Evolutionary conservation across 1,140 invertebrate genomes (phyloP), one percentile per base, ranked within the genome.

Genomic region (Drosophila grimshawi): DNA sequence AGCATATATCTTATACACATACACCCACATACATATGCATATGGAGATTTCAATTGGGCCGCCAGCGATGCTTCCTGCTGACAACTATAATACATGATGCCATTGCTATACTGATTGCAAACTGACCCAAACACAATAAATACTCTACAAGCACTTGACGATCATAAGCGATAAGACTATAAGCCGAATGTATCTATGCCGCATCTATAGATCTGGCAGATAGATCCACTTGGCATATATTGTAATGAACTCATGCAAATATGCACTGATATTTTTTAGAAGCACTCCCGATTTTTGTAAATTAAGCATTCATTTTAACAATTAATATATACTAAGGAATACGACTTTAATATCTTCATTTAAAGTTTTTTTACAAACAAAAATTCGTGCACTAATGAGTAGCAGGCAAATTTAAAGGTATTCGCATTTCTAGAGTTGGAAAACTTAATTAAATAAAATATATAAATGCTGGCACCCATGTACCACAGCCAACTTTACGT

Each of bases 1-100:
- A 57, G 35, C 71, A 69, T 56, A 69, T 43, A 37, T 60, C 62
- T 55, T 55, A 46, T 27, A 46, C 35, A 10, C 30, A 11, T 4
- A 63, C 57, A 69, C 7, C 32, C 27, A 48, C 7, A 27, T 11
- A 7, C 5, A 35, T 53, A 37, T 4, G 37, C 2, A 41, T 71
- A 59, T 71, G 62, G n/a, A 48, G 51, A 65, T 71, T 65, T 59
- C 69, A 66, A 66, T 71, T 71, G 62, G 46, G 68, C 68, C 53
- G 62, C 61, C 62, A 70, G 67, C 67, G 41, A 41, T 33, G 67
- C 30, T 35, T 30, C 67, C 41, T 56, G 67, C 67, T 70, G 67
- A 70, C 67, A 70, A 65, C 68, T 64, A 33, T 53, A 32, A 59
- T 59, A 43, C 35, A 39, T 56, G 10, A 4, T 52, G 5, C 46